Evolutionary conservation across 2,797 vertebrate genomes (phyloP).

Genomic region (Cyprinella venusta): DNA sequence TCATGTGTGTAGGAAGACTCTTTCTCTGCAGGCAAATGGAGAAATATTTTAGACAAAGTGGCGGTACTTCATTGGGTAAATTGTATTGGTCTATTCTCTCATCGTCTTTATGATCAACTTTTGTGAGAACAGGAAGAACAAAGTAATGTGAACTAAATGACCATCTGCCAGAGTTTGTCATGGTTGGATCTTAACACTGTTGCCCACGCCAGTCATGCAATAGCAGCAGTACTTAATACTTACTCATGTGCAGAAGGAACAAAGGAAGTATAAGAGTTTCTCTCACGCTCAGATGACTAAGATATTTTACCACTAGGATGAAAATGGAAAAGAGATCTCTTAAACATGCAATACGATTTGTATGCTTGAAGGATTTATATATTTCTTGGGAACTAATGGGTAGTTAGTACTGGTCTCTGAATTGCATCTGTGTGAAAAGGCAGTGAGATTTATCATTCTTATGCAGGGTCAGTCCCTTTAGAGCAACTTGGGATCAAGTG

Average conservation of each 20-base stretch:
- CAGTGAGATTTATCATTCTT: constrained; percentile 14
- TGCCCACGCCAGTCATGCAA: constrained; percentile 48
- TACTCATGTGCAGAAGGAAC: constrained; percentile 51
- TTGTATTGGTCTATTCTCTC: not conserved
- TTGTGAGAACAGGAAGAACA: constrained; percentile 40
- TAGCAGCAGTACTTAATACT: constrained; percentile 38
- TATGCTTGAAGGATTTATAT: not conserved
- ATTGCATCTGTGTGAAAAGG: not conserved
- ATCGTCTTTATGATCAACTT: constrained; percentile 11
- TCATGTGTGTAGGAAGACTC: constrained; percentile 26
- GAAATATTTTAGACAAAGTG: constrained; percentile 4
- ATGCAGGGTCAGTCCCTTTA: not conserved
- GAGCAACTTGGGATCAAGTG: not conserved
- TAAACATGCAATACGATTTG: not conserved
- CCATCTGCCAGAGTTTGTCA: constrained; percentile 56
- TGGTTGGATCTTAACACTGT: constrained; percentile 47
- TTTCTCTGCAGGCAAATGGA: constrained; percentile 25
- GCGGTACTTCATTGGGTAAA: not conserved
- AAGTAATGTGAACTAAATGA: constrained; percentile 38
- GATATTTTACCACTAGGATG: not conserved
- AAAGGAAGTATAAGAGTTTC: constrained; percentile 20
- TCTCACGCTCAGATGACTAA: not conserved
- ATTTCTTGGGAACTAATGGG: not conserved
- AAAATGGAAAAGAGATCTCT: constrained; percentile 1
- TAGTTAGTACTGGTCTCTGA: constrained; percentile 8